Evolutionary conservation across 2,797 vertebrate genomes (phyloP).

Genomic region (Onychomys arenicola): DNA sequence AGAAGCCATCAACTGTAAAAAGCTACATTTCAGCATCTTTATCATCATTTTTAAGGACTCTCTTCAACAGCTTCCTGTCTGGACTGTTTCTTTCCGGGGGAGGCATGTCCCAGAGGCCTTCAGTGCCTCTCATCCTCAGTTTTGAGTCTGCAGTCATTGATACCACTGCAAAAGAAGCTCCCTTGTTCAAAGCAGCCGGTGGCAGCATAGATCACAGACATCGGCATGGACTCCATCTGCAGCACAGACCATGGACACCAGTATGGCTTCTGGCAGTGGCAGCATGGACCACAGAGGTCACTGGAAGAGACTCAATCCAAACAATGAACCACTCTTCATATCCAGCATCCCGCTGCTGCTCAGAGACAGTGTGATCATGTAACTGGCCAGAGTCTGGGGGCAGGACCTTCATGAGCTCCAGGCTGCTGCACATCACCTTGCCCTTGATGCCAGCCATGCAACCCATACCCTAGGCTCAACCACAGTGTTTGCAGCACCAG

Average conservation of each 20-base stretch:
- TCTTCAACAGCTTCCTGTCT: background rate
- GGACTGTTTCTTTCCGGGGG: background rate
- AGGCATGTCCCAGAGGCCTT: background rate
- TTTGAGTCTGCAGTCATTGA: background rate
- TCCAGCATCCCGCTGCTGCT: background rate
- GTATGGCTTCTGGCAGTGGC: background rate
- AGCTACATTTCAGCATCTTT: background rate
- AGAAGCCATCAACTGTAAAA: background rate
- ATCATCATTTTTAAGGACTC: background rate
- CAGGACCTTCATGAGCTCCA: background rate
- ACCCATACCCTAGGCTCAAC: background rate
- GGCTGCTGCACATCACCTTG: background rate
- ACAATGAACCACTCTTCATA: background rate
- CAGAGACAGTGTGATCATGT: background rate
- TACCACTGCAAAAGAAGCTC: background rate
- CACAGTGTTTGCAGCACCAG: too few relatives aligned
- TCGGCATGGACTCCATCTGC: background rate
- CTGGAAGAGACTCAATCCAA: background rate
- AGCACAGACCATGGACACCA: background rate
- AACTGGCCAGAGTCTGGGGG: too few relatives aligned
- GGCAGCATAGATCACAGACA: background rate
- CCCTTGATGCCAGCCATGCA: background rate
- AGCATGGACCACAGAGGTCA: background rate
- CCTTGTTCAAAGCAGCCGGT: background rate
- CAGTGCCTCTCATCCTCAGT: background rate